These are phyloP conservation scores for Platichthys stellatus DNA, from an alignment of 2,113 vertebrate species.

Conservation along the genomic window DNA sequence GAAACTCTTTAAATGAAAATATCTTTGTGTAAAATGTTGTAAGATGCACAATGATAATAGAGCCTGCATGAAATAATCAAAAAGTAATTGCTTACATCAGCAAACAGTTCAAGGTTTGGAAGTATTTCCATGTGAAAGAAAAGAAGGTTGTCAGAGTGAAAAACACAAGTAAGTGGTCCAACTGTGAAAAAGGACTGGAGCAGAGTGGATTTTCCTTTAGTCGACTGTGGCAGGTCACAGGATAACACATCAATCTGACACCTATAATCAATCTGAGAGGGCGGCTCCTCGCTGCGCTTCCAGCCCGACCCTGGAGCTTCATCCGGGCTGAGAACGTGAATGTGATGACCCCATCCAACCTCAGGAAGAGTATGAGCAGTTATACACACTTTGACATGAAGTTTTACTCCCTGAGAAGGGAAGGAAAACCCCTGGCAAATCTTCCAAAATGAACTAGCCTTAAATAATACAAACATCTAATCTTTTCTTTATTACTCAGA, in stretches of 20 bases:
- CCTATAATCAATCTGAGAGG: constrained; percentile 27
- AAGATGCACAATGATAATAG: background rate
- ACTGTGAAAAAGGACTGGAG: constrained; percentile 25
- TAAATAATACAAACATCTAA: background rate
- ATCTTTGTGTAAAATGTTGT: background rate
- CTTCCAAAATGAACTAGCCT: constrained; percentile 3
- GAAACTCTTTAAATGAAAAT: background rate
- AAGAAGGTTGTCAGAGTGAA: constrained; percentile 7
- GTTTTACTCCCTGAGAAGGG: constrained; percentile 1
- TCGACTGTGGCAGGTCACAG: constrained; percentile 24
- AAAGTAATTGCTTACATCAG: constrained; percentile 14
- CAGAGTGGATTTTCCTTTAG: constrained; percentile 13
- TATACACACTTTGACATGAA: constrained; percentile 4
- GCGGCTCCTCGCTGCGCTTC: constrained; percentile 18
- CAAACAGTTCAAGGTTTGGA: constrained; percentile 10
- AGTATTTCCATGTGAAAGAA: constrained; percentile 23
- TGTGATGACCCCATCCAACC: constrained; percentile 27
- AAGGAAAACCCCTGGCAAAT: background rate
- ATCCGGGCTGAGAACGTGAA: constrained; percentile 13
- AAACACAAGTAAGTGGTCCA: constrained; percentile 20
- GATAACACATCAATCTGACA: constrained; percentile 42
- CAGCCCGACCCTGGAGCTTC: background rate
- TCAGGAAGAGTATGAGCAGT: background rate
- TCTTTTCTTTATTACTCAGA: constrained; percentile 39
- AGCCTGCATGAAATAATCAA: background rate